Percentiles rank a stretch among this genome's conserved stretches.
phyloP scores from a whole-genome alignment of 2,888 invertebrate species.

The Nomada ferruginata region DNA sequence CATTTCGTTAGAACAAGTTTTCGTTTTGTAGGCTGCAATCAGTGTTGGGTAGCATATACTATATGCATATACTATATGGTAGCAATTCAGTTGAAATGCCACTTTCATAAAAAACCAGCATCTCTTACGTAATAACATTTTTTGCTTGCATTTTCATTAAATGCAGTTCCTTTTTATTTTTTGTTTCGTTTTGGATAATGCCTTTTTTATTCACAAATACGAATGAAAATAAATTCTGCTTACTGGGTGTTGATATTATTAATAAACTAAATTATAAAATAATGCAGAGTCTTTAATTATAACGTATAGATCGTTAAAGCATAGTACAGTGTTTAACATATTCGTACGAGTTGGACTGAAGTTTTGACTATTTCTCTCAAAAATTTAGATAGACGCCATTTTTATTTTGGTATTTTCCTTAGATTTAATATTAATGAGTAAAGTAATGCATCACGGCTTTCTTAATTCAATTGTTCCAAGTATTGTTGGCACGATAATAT shows the following conservation, averaged over 20 bases:
- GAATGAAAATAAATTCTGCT: too few species aligned
- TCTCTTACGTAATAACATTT: too few species aligned
- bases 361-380: background rate
- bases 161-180: too few species aligned
- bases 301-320: too few species aligned
- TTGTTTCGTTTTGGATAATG: too few species aligned
- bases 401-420: background rate
- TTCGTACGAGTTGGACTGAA: background rate
- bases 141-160: too few species aligned
- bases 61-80: background rate
- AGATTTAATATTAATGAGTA: background rate
- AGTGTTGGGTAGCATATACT: conserved; percentile 61
- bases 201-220: too few species aligned
- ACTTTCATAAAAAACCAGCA: background rate
- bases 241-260: too few species aligned
- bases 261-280: too few species aligned
- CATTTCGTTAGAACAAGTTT: conserved; percentile 63
- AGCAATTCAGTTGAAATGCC: background rate
- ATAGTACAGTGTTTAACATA: background rate
- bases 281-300: too few species aligned
- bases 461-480: background rate
- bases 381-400: conserved; percentile 23
- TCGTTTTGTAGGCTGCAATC: conserved; percentile 52
- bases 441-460: conserved; percentile 5
- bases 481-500: conserved; percentile 30